Base-by-base conservation (phyloP, 2,888 invertebrate genomes). In the Stramonita haemastoma region DNA sequence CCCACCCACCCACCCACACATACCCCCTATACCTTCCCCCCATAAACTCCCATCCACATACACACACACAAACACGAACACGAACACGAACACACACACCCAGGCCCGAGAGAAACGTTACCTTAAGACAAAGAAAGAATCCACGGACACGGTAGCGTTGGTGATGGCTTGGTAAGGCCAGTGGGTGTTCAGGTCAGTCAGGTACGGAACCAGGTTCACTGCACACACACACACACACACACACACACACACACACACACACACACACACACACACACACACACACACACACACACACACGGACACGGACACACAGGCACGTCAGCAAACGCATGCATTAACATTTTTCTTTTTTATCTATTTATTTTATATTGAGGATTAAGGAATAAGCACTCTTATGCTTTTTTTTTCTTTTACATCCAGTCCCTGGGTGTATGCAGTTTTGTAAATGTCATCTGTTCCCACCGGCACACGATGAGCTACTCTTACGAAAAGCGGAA, bases 121-220 rank as follows among this genome's bases (percentile, higher is more conserved):
- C 95, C 95, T 95, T 36, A 95, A 90, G n/a, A 94, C 83, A 88
- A 95, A 95, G 92, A 95, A 95, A 0, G 94, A 93, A 89, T 95
- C 95, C 13, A 95, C 95, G n/a, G 95, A 93, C 22, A 94, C 93
- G 4, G 93, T 91, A 19, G 93, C 95, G 89, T 94, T 94, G 26
- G 91, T 36, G n/a, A 95, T 91, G 0, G 92, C 92, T 90, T 94
- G 93, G 91, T 94, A 93, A 11, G 92, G 91, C 89, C 93, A 92
- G 13, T 92, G 90, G 22, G 92, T 89, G 15, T 92, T 46, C 17
- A 91, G 22, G 0, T 32, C 17, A 0, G 86, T 86, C 32, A 92
- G 60, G 46, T 90, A 91, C 0, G 91, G 88, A 6, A 84, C 87
- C 0, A 81, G 15, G 86, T 93, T 93, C 46, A 81, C 92, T 93